Conservation (phyloP, 2,113 vertebrate genomes). For the Labeo rohita region DNA sequence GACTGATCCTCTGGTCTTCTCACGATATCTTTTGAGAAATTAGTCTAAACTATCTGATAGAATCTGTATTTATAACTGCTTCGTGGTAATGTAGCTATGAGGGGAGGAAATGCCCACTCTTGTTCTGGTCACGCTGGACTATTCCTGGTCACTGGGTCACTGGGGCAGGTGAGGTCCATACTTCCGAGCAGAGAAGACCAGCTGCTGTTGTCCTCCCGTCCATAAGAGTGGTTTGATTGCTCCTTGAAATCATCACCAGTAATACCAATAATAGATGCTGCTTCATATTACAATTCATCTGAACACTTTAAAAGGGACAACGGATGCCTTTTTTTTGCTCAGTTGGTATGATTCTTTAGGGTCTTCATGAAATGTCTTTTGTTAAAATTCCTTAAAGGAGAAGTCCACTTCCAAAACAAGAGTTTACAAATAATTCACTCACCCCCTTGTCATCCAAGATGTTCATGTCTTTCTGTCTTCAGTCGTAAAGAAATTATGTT, state of each 20-base stretch:
- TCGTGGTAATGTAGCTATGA: not conserved
- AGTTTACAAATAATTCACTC: no score
- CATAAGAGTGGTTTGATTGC: not conserved
- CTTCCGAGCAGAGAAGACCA: not conserved
- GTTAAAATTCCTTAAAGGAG: no score
- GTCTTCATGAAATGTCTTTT: no score
- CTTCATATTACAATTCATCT: not conserved
- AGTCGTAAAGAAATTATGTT: no score
- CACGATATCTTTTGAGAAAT: not conserved
- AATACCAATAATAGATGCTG: not conserved
- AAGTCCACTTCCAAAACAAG: no score
- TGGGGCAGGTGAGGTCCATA: constrained; percentile 36
- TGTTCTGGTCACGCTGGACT: constrained; percentile 32
- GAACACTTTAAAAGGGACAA: not conserved
- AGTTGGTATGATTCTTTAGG: no score
- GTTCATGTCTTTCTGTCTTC: no score
- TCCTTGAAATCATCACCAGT: not conserved
- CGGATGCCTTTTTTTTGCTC: no score
- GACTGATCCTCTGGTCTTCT: not conserved
- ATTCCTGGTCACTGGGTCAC: constrained; percentile 56
- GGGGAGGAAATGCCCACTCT: constrained; percentile 10
- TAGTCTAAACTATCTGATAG: not conserved
- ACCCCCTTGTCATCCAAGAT: no score
- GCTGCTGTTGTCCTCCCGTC: constrained; percentile 26
- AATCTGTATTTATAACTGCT: constrained; percentile 19